Conservation (phyloP, 1,140 invertebrate genomes). For the Acromyrmex charruanus region DNA sequence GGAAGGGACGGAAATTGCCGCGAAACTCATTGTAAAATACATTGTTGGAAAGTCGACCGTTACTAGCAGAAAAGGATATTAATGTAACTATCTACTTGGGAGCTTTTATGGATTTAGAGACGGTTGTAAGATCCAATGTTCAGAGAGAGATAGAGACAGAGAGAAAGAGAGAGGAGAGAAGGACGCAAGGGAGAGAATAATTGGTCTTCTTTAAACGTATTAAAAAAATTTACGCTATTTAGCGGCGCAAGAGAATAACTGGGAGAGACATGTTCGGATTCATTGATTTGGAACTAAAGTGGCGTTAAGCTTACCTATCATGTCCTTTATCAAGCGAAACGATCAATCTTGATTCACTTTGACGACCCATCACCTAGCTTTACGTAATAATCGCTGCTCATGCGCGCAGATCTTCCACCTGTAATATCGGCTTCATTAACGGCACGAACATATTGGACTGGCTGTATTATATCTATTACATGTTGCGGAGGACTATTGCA, state of each 20-base stretch:
- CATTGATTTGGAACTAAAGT: conserved; percentile 18
- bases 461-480: conserved; percentile 14
- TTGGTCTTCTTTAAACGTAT: conserved; percentile 47
- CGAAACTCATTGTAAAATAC: conserved; percentile 43
- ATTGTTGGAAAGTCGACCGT: conserved; percentile 33
- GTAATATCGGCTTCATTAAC: conserved; percentile 45
- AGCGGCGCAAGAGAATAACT: conserved; percentile 1
- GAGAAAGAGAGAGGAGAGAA: too few species aligned
- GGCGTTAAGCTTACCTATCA: conserved; percentile 27
- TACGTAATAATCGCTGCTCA: conserved; percentile 35
- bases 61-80: conserved; percentile 31
- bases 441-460: background rate
- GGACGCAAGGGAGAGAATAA: conserved; percentile 15
- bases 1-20: conserved; percentile 46
- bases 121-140: conserved; percentile 16
- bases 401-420: conserved; percentile 4
- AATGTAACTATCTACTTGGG: conserved; percentile 54
- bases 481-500: background rate
- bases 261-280: background rate
- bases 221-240: conserved; percentile 53
- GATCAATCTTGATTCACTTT: conserved; percentile 32
- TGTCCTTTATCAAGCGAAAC: conserved; percentile 25
- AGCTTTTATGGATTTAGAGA: conserved; percentile 36
- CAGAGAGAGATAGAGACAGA: too few species aligned
- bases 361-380: background rate